Conservation (phyloP, 2,888 invertebrate species). For the Blomia tropicalis region DNA sequence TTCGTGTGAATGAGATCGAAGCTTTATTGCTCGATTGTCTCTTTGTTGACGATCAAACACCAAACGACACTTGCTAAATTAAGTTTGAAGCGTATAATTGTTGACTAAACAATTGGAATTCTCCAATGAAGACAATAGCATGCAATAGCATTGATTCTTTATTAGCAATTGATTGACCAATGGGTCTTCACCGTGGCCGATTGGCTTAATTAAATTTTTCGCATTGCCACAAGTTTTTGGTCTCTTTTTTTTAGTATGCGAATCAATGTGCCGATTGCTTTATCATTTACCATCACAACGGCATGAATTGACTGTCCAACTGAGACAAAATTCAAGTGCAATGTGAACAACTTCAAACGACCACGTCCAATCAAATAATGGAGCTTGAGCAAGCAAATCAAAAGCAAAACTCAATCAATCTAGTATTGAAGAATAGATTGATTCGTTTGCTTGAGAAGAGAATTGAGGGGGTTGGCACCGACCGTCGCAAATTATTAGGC, state of each 20-base stretch:
- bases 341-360: background rate
- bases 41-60: background rate
- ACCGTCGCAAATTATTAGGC: no score
- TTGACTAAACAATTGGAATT: background rate
- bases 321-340: no score
- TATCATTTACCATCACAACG: conserved; percentile 10
- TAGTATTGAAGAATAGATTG: background rate
- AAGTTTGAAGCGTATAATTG: no score
- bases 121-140: background rate
- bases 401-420: background rate
- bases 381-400: no score
- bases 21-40: background rate
- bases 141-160: background rate
- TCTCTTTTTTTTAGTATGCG: background rate
- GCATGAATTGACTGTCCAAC: no score
- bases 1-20: conserved; percentile 5
- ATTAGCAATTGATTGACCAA: conserved; percentile 2
- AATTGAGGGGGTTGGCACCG: no score
- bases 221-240: conserved; percentile 5
- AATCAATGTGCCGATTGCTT: conserved; percentile 5
- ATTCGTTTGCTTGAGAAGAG: no score
- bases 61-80: no score
- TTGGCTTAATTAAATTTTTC: conserved; percentile 13
- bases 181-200: background rate
- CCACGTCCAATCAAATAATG: background rate